Evolutionary conservation across 2,113 vertebrate species (phyloP).

Genomic region (Callithrix jacchus): DNA sequence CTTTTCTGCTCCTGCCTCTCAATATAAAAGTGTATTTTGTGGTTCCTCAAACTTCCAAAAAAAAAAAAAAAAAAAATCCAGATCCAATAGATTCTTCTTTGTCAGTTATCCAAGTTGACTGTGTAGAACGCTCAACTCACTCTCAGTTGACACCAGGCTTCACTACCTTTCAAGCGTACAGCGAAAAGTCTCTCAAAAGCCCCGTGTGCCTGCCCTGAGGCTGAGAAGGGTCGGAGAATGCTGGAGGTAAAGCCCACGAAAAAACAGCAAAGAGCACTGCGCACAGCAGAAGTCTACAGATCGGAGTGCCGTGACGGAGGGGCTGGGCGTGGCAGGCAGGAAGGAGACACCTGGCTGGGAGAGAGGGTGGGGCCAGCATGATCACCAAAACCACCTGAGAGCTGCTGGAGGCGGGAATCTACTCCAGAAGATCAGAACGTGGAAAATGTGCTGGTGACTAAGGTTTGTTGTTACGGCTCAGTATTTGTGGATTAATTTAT

Average conservation of each 20-base stretch:
- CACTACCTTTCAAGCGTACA: neutral
- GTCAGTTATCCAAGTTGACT: neutral
- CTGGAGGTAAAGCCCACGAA: neutral
- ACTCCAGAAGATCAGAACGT: neutral
- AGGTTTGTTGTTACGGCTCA: neutral
- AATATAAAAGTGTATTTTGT: no score
- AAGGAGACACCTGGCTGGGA: neutral
- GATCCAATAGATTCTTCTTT: neutral
- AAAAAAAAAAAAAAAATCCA: neutral
- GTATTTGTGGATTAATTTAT: neutral
- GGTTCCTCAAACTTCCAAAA: no score
- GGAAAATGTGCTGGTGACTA: neutral
- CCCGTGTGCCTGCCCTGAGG: neutral
- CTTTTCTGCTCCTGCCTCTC: no score
- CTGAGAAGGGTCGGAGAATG: neutral
- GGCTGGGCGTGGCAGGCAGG: neutral
- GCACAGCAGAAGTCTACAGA: neutral
- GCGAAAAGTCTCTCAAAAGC: neutral
- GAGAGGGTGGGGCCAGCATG: fast-evolving
- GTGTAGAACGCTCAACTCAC: neutral
- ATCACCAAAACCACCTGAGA: neutral
- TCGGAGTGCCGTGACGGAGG: no score
- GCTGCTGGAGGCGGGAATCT: neutral
- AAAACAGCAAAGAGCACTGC: neutral
- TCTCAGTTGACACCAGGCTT: neutral